Evolutionary conservation across 2,888 invertebrate species (phyloP), one percentile per base, ranked within the genome.

Genomic region (Zelleria hepariella): DNA sequence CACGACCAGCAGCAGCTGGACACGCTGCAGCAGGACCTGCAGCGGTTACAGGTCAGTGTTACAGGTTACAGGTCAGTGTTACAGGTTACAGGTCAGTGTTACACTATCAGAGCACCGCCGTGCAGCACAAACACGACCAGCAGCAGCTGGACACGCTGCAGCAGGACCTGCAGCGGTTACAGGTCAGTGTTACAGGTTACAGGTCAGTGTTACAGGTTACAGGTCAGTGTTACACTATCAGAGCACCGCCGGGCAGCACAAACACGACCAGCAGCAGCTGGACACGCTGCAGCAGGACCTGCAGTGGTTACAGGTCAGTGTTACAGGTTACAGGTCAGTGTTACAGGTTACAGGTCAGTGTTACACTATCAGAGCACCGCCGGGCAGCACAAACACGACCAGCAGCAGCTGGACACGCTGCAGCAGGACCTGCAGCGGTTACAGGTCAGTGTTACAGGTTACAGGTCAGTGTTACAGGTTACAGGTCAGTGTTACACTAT

Each of bases 361-460:
- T n/a, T n/a, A n/a, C n/a, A 95, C 65, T 94, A 68, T 91, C 92
- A 61, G 86, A 90, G 59, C 93, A 93, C 93, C 64, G 84, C 90
- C 2, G 93, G 93, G 62, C 94, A 93, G 74, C 85, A 90, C 57
- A 89, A 91, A 59, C 94, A 96, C 70, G 91, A 91, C 70, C 91
- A 91, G 70, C 81, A 81, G 7, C 80, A 86, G 58, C 86, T 94
- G 51, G 90, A 90, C 1, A 59, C 63, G 51, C 70, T 67, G 15
- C 68, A 68, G 66, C 70, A 67, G 0, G 69, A 78, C 48, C 66
- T 79, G 0, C 83, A 91, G 26, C 75, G 75, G 53, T 71, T 94
- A 7, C 80, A 91, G 82, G 92, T 91, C 32, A 5, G 32, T 15
- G 15, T 15, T 10, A 10, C 32, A 15, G 26, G 7, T 4, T 7